Percentiles rank a stretch among this genome's conserved stretches.
These are phyloP conservation scores for Gastracanthus pulcherrimus DNA, from an alignment of 2,888 invertebrate species.

Conservation along the genomic window DNA sequence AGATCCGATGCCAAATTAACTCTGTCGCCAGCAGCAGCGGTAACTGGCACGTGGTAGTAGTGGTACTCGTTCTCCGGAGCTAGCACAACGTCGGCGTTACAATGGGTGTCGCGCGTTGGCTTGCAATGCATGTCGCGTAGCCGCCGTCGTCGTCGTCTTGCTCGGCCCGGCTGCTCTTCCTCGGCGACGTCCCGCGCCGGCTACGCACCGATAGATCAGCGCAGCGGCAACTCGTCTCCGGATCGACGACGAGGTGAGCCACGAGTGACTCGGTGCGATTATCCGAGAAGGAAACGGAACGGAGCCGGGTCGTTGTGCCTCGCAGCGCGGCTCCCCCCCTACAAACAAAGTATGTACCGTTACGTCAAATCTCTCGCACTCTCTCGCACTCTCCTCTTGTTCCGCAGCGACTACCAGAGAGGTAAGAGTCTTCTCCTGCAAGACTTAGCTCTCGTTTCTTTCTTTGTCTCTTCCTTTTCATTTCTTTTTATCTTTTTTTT, in stretches of 20 bases:
- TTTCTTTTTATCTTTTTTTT: background rate
- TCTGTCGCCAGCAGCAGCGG: background rate
- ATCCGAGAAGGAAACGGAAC: constrained; percentile 40
- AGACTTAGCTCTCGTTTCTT: constrained; percentile 3
- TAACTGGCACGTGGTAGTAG: background rate
- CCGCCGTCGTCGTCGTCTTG: too few species aligned
- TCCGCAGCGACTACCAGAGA: too few species aligned
- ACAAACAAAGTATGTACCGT: constrained; percentile 47
- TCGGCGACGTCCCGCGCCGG: background rate
- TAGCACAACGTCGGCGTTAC: background rate
- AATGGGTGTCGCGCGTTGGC: background rate
- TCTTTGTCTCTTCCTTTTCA: too few species aligned
- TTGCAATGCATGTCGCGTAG: constrained; percentile 18
- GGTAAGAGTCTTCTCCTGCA: too few species aligned
- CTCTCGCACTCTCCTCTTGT: background rate
- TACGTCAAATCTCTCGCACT: constrained; percentile 37
- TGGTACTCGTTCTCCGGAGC: too few species aligned
- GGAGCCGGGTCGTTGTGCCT: constrained; percentile 36
- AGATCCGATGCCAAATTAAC: constrained; percentile 1
- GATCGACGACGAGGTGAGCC: background rate
- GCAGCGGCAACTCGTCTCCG: too few species aligned
- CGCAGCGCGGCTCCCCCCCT: background rate
- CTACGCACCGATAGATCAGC: too few species aligned
- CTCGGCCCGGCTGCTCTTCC: background rate
- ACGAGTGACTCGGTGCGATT: constrained; percentile 24